Conservation (phyloP, 2,113 vertebrate species). For the Camelus dromedarius region DNA sequence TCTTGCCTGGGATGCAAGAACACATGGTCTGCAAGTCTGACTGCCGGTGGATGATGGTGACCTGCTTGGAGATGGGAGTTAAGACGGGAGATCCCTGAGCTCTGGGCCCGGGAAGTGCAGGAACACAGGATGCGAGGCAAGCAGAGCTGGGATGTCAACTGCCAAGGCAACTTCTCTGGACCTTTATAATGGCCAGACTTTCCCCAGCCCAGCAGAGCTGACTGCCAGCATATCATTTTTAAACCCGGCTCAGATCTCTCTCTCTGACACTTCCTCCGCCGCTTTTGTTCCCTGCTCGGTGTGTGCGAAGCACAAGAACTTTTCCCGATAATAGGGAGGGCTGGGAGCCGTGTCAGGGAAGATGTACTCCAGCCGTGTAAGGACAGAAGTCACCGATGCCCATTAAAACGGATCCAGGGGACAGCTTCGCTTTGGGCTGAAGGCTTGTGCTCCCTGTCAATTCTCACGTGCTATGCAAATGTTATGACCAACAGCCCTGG, state of each 20-base stretch:
- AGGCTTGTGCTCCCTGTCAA: neutral
- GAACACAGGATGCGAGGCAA: rapidly evolving
- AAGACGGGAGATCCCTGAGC: neutral
- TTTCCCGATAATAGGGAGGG: conserved; percentile 80
- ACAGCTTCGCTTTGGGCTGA: neutral
- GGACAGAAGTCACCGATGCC: conserved; percentile 68
- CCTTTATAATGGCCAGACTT: neutral
- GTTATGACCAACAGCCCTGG: neutral
- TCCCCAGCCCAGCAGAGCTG: conserved; percentile 28
- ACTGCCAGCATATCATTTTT: conserved; percentile 19
- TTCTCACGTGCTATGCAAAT: neutral
- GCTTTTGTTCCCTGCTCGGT: conserved; percentile 67
- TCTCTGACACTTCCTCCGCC: conserved; percentile 49
- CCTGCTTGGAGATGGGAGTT: conserved; percentile 44
- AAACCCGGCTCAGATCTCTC: conserved; percentile 63
- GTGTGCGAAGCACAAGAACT: conserved; percentile 68
- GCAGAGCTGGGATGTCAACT: rapidly evolving
- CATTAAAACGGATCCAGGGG: conserved; percentile 48
- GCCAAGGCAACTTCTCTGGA: neutral
- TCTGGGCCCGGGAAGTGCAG: neutral
- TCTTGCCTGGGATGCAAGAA: conserved; percentile 65
- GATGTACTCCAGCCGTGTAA: conserved; percentile 54
- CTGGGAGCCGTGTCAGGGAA: conserved; percentile 80
- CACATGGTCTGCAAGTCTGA: neutral
- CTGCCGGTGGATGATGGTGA: neutral